Evolutionary conservation across 2,888 invertebrate genomes (phyloP), one percentile per base, ranked within the genome.

Genomic region (Rhaphigaster nebulosa): DNA sequence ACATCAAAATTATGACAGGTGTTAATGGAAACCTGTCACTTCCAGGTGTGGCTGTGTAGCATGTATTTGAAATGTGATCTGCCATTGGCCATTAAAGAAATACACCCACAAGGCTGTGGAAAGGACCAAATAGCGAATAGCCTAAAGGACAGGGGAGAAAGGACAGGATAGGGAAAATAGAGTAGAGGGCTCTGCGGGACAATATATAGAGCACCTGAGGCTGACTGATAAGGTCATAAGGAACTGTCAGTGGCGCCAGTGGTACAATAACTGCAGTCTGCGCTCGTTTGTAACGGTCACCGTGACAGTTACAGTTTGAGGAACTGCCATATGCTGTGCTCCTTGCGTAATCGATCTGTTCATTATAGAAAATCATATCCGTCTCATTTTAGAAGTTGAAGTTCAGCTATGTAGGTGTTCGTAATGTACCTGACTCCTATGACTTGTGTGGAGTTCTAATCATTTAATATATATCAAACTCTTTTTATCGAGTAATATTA

Each of bases 161-260:
- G 29, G 65, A 6, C 6, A 60, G n/a, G 0, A 65, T 65, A 29
- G 29, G 29, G 65, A 29, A 15, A 15, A 29, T 29, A 65, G n/a
- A 2, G 29, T 4, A 29, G 5, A 34, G 29, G 65, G 23, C 29
- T 38, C 15, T 0, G 23, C 6, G 38, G 70, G 20, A 38, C 34
- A 10, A 65, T 8, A 76, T 76, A 76, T 38, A 76, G 70, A 20
- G 65, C 65, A 65, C 65, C 34, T 34, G 18, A 8, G 18, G 20
- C 20, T 76, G 70, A 76, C 70, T 76, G 70, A 76, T 76, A 76
- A 76, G 70, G 70, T 38, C 70, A 76, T 76, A 76, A 76, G 70
- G 34, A 76, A 10, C 70, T 38, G 70, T 76, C 34, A 20, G 20
- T 34, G 70, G 70, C 70, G 70, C 70, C 70, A 38, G 29, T 65